Conservation (phyloP, 2,113 vertebrate genomes). For the Rousettus leschenaultii region DNA sequence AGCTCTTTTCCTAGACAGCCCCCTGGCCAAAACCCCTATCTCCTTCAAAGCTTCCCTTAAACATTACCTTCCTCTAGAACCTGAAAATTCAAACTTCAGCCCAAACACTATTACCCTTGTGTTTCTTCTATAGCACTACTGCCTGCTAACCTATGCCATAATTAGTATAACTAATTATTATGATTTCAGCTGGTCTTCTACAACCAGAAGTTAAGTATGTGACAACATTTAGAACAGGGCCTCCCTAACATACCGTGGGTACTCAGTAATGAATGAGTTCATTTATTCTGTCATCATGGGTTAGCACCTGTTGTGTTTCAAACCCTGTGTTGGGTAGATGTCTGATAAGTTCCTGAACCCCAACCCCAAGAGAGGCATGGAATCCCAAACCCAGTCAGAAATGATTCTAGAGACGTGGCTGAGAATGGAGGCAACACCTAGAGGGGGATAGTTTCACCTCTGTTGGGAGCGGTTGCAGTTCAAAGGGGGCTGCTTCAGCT, state of each 20-base stretch:
- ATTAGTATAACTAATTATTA: neutral
- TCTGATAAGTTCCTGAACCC: too few relatives aligned
- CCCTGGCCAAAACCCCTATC: neutral
- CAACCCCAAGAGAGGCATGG: neutral
- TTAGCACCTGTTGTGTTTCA: neutral
- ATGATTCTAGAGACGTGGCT: neutral
- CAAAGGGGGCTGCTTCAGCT: neutral
- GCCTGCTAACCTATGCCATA: neutral
- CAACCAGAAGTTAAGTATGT: neutral
- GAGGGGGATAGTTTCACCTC: neutral
- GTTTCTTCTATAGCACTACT: neutral
- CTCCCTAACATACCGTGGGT: too few relatives aligned
- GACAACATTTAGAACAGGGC: neutral
- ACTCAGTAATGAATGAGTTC: neutral
- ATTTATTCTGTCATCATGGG: neutral
- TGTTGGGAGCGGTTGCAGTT: neutral
- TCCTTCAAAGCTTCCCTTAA: too few relatives aligned
- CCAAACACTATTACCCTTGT: neutral
- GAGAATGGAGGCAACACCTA: too few relatives aligned
- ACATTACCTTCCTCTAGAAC: too few relatives aligned
- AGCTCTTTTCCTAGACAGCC: neutral
- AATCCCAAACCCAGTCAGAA: too few relatives aligned
- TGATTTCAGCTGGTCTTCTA: neutral
- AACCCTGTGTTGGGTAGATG: neutral
- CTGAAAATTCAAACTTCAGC: neutral